A percentile compares a stretch with the other conserved stretches of the same genome.
Evolutionary conservation across 2,113 vertebrate genomes (phyloP).

Genomic region (Balaenoptera acutorostrata): DNA sequence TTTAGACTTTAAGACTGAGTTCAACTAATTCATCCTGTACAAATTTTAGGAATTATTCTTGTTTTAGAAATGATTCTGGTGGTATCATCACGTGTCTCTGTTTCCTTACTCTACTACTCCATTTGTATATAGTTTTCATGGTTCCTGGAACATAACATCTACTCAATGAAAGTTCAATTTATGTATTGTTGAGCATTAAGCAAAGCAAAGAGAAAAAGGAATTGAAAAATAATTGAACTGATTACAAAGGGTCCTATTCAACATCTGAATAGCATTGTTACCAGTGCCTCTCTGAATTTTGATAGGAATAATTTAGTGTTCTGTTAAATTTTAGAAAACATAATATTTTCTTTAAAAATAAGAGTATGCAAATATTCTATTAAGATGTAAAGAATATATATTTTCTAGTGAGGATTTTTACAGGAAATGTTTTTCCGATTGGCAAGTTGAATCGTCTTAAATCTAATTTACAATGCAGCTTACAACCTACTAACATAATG

Average conservation of each 20-base stretch:
- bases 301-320: neutral
- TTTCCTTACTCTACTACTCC: neutral
- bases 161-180: neutral
- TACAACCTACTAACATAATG: neutral
- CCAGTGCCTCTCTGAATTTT: neutral
- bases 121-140: neutral
- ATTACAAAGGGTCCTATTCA: neutral
- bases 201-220: neutral
- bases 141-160: neutral
- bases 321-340: neutral
- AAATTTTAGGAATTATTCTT: neutral
- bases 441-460: neutral
- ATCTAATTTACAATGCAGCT: neutral
- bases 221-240: neutral
- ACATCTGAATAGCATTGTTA: neutral
- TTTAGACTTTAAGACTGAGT: neutral
- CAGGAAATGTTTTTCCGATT: neutral
- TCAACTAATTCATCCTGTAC: neutral
- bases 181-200: neutral
- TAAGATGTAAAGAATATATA: neutral
- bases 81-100: neutral
- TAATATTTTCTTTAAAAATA: neutral
- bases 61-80: neutral
- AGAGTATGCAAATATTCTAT: neutral
- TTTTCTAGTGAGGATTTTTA: neutral